Base-by-base conservation (phyloP, 2,797 vertebrate genomes). In the Coluber constrictor region DNA sequence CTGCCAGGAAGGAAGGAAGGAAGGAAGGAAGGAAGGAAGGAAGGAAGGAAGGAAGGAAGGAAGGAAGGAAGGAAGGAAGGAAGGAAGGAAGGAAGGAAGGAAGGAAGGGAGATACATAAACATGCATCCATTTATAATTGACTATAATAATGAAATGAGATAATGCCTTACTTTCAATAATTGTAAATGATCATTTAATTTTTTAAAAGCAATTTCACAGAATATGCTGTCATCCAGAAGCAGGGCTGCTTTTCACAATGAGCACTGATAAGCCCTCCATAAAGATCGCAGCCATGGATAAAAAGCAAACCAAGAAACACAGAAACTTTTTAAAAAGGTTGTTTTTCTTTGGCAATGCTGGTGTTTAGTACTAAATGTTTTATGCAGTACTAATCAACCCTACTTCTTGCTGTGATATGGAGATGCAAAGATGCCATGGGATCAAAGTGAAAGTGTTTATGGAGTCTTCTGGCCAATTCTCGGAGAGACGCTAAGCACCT, bases 391-490 rank as follows among this genome's bases (percentile, higher is more conserved):
- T 95, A 95, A 94, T 96, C 95, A 95, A 3, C 43, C 90, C 29
- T 27, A 3, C 29, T 94, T 92, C 95, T 94, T 93, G 93, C 95
- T 96, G 94, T 57, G 94, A 79, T 93, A 66, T 88, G 91, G 91
- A 96, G 95, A 95, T 93, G 59, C 86, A 95, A 94, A 74, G 51
- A 55, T 87, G 88, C 60, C 87, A 92, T 6, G 20, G 94, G 61
- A 94, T 93, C 63, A 94, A 90, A 95, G 94, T 92, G 95, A 95
- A 94, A 96, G 94, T 79, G 47, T 90, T 95, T 96, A 25, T 93
- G 94, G 95, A 91, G 95, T 96, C 63, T 96, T 95, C 10, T 3
- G 90, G 91, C 1, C 61, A 83, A 29, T 54, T 63, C 18, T 74
- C 15, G 11, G 54, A 93, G 47, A 92, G 16, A 16, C 87, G 37